A percentile compares a stretch with the other conserved stretches of the same genome.
Conservation (phyloP, 2,797 vertebrate species). For the Psittacula echo region DNA sequence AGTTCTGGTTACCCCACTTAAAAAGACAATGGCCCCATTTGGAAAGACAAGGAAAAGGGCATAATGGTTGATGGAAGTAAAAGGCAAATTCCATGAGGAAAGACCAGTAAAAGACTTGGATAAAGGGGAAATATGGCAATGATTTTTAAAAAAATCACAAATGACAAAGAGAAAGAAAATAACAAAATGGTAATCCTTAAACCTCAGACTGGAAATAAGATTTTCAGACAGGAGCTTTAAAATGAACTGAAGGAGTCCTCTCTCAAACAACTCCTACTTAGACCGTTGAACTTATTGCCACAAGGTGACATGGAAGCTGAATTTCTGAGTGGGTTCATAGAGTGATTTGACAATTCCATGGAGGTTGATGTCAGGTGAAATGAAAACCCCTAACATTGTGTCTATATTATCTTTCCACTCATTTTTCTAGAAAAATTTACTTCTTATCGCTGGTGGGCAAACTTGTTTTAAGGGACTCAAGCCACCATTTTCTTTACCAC, state of each 20-base stretch:
- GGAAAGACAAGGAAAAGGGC: background rate
- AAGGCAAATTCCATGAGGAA: background rate
- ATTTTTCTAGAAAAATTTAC: background rate
- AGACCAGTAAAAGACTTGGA: background rate
- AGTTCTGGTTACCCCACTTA: background rate
- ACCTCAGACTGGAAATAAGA: accelerated
- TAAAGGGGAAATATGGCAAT: background rate
- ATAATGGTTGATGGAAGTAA: background rate
- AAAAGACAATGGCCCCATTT: background rate
- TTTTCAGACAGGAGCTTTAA: background rate
- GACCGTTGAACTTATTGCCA: background rate
- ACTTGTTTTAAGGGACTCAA: background rate
- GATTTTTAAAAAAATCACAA: background rate
- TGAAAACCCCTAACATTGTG: background rate
- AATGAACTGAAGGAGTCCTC: background rate
- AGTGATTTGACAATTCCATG: background rate
- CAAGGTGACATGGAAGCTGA: background rate
- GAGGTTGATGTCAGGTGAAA: background rate
- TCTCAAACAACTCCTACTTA: background rate
- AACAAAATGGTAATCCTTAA: background rate
- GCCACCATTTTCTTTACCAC: background rate
- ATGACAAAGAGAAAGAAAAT: background rate
- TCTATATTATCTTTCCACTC: background rate
- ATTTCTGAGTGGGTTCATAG: background rate
- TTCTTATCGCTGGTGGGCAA: background rate